Evolutionary conservation across 2,113 vertebrate genomes (phyloP).

Genomic region (Sylvietta virens): DNA sequence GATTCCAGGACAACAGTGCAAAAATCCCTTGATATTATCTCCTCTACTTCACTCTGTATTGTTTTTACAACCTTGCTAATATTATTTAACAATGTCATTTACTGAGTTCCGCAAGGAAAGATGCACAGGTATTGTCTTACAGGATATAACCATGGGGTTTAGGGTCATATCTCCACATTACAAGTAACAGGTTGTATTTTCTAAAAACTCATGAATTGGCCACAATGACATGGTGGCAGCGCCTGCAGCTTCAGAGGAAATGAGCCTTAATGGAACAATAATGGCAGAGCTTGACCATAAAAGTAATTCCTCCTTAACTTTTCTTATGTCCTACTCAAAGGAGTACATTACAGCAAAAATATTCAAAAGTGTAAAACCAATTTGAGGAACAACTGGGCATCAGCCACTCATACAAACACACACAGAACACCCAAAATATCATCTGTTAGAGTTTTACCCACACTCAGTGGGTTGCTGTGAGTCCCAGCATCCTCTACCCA

Average conservation of each 20-base stretch:
- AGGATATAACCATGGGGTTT: background rate
- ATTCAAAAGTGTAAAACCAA: background rate
- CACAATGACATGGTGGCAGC: background rate
- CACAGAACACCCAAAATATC: fast-evolving
- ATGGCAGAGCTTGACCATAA: background rate
- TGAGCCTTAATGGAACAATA: background rate
- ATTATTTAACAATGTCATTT: background rate
- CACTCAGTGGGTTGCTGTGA: fast-evolving
- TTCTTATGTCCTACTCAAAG: background rate
- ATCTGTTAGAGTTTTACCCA: background rate
- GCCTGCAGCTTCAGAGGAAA: background rate
- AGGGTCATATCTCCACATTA: background rate
- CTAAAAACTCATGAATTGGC: fast-evolving
- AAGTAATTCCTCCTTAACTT: background rate
- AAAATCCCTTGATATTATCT: background rate
- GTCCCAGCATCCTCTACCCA: background rate
- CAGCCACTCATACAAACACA: background rate
- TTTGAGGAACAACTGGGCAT: background rate
- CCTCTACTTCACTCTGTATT: background rate
- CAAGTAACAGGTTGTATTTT: background rate
- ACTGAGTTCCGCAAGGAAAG: background rate
- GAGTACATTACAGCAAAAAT: background rate
- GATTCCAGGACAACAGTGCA: background rate
- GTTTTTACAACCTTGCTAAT: background rate
- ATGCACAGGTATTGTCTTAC: background rate